Conservation (phyloP, 2,797 vertebrate species). For the Echiichthys vipera region DNA sequence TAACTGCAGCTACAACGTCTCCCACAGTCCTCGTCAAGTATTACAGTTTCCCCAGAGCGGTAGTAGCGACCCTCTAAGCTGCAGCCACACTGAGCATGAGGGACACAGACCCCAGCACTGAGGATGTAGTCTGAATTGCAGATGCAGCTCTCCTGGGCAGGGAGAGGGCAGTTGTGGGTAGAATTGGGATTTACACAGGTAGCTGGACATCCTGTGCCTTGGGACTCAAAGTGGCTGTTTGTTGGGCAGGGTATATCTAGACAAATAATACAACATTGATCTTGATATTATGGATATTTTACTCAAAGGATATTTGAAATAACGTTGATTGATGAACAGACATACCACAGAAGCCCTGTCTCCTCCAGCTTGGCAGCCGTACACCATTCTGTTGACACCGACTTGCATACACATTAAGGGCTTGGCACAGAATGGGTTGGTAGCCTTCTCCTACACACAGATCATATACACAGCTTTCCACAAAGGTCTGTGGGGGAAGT, state of each 20-base stretch:
- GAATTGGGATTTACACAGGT: constrained; percentile 73
- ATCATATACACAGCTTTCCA: constrained; percentile 77
- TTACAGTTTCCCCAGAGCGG: constrained; percentile 61
- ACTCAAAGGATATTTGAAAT: neutral
- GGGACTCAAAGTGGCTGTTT: constrained; percentile 78
- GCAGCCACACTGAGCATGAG: constrained; percentile 76
- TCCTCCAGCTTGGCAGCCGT: constrained; percentile 70
- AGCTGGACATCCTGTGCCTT: constrained; percentile 74
- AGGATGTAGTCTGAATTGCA: constrained; percentile 78
- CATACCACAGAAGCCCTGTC: constrained; percentile 77
- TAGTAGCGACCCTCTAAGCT: constrained; percentile 73
- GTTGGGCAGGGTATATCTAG: constrained; percentile 19
- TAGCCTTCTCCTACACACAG: constrained; percentile 73
- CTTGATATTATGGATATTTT: rapidly evolving
- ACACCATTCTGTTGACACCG: constrained; percentile 74
- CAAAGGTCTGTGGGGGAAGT: constrained; percentile 46
- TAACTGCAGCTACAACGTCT: constrained; percentile 67
- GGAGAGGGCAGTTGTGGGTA: constrained; percentile 65
- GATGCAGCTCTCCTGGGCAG: constrained; percentile 71
- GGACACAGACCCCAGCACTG: constrained; percentile 71
- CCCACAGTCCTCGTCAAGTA: constrained; percentile 66
- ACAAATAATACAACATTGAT: neutral
- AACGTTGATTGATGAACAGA: neutral
- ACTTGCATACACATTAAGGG: constrained; percentile 70
- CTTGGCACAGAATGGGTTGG: constrained; percentile 74